These are phyloP conservation scores for Callospermophilus lateralis DNA, from an alignment of 2,113 vertebrate genomes.

Conservation along the genomic window DNA sequence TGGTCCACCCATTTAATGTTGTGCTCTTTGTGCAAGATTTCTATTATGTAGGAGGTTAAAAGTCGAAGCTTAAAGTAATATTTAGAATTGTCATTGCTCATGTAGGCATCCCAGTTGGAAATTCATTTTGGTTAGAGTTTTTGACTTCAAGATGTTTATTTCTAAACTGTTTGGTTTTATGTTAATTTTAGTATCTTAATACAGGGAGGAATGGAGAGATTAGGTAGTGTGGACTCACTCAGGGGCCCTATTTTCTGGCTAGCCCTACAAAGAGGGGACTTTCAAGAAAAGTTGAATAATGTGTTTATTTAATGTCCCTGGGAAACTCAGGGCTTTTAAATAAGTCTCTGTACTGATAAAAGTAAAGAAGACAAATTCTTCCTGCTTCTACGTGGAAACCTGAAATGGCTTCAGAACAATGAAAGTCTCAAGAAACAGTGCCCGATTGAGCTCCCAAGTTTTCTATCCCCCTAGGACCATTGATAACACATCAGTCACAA, in stretches of 20 bases:
- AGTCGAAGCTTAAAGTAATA: too few relatives aligned
- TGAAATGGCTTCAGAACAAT: rapidly evolving
- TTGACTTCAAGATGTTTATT: neutral
- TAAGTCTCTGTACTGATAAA: rapidly evolving
- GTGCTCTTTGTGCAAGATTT: neutral
- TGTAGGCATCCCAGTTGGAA: neutral
- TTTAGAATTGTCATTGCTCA: neutral
- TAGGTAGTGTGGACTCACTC: rapidly evolving
- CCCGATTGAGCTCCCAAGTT: rapidly evolving
- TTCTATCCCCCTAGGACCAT: neutral
- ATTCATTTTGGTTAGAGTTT: neutral
- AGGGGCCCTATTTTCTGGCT: neutral
- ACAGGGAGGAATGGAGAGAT: neutral
- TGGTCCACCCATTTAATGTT: rapidly evolving
- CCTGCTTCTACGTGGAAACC: neutral
- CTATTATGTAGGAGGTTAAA: neutral
- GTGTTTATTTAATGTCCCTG: neutral
- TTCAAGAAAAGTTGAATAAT: neutral
- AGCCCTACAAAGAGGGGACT: rapidly evolving
- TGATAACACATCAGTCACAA: neutral
- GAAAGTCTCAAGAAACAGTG: neutral
- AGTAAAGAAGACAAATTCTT: neutral
- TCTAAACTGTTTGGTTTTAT: neutral
- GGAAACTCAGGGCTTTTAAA: neutral
- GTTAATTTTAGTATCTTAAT: neutral